Conservation (phyloP, 1,140 invertebrate species). For the Antheraea pernyi region DNA sequence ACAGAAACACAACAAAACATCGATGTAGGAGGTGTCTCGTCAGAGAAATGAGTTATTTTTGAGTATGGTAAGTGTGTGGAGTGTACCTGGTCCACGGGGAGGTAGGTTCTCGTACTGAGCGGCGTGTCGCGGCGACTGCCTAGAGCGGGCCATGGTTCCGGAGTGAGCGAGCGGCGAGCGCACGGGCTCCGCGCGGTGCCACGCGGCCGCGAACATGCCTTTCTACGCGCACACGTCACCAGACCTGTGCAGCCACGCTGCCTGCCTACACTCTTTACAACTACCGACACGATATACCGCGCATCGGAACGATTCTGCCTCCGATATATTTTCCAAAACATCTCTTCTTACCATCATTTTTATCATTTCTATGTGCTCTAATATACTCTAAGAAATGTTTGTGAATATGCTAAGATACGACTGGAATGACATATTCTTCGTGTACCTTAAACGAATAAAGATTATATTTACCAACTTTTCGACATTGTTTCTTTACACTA, state of each 20-base stretch:
- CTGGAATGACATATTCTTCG: too few relatives aligned
- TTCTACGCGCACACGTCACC: constrained; percentile 27
- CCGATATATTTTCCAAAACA: neutral
- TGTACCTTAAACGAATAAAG: too few relatives aligned
- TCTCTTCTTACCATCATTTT: too few relatives aligned
- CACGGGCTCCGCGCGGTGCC: constrained; percentile 6
- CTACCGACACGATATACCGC: neutral
- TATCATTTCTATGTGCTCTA: too few relatives aligned
- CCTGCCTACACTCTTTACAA: constrained; percentile 62
- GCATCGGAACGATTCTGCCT: neutral
- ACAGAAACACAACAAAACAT: neutral
- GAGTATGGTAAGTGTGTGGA: neutral
- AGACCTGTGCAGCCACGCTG: constrained; percentile 38
- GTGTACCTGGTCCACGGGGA: constrained; percentile 71
- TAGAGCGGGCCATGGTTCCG: constrained; percentile 65
- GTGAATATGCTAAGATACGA: too few relatives aligned
- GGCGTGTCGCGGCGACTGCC: constrained; percentile 66
- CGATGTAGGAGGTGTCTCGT: neutral
- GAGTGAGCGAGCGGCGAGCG: constrained; percentile 45
- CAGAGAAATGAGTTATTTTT: constrained; percentile 5
- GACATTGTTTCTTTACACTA: too few relatives aligned
- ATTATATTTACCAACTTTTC: too few relatives aligned
- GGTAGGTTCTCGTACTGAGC: constrained; percentile 60
- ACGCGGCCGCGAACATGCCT: constrained; percentile 29
- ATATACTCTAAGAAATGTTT: too few relatives aligned